Conservation (phyloP, 2,797 vertebrate genomes). For the Clarias fuscus region DNA sequence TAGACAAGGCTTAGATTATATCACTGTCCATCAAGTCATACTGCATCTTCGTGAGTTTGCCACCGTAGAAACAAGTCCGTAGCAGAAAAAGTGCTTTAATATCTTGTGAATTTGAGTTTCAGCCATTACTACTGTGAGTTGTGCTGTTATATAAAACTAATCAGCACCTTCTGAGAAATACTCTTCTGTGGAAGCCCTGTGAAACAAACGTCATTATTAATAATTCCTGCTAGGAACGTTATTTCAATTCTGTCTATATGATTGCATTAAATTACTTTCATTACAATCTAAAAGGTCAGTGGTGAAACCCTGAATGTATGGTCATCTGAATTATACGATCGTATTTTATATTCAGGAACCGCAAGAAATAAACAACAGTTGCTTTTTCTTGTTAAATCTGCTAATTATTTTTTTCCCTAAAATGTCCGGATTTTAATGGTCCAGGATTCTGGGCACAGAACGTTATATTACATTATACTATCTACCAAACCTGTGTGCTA, state of each 20-base stretch:
- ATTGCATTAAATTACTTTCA: background rate
- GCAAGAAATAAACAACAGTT: background rate
- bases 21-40: background rate
- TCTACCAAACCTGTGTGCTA: background rate
- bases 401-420: background rate
- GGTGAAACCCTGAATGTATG: background rate
- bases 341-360: background rate
- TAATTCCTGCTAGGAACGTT: background rate
- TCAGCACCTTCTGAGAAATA: background rate
- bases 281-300: background rate
- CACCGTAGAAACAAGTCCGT: background rate
- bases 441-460: background rate
- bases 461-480: background rate
- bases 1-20: background rate
- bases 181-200: background rate
- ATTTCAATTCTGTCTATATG: background rate
- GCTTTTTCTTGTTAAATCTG: background rate
- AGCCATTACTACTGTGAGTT: background rate
- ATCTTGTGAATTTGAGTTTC: background rate
- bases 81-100: background rate
- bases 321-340: background rate
- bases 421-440: background rate
- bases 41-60: background rate
- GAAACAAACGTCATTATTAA: conserved; percentile 4
- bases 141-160: background rate